Evolutionary conservation across 2,888 invertebrate species (phyloP).

Genomic region (Sarcophaga carnaria): DNA sequence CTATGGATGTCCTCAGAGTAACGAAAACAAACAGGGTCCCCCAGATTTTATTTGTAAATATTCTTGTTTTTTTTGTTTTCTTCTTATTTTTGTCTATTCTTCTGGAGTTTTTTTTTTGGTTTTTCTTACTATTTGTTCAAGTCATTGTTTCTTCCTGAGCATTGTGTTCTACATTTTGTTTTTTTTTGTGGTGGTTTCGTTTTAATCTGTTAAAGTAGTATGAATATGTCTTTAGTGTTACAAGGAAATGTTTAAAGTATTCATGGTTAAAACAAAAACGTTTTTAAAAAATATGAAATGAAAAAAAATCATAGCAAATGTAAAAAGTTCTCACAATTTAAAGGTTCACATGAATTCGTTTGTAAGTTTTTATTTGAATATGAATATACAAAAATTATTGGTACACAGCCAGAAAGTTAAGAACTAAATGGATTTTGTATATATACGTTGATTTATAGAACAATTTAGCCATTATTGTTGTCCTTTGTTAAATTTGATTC

Average conservation of each 20-base stretch:
- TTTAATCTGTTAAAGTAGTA: not conserved
- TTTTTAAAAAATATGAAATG: not conserved
- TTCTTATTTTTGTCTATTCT: no score
- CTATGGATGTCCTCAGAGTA: not conserved
- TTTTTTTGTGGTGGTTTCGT: not conserved
- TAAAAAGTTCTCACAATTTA: slow-evolving; percentile 48
- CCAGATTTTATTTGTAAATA: slow-evolving; percentile 28
- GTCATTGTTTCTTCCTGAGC: slow-evolving; percentile 45
- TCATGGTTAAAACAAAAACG: not conserved
- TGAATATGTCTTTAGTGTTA: not conserved
- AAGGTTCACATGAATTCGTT: not conserved
- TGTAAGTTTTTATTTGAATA: not conserved
- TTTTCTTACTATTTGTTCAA: slow-evolving; percentile 5
- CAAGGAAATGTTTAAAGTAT: not conserved
- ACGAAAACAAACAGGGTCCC: slow-evolving; percentile 33
- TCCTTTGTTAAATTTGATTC: no score
- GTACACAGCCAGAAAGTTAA: no score
- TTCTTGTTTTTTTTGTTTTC: not conserved
- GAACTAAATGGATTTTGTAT: no score
- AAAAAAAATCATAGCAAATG: slow-evolving; percentile 7
- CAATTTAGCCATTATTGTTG: no score
- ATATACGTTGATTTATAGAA: no score
- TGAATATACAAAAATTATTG: not conserved
- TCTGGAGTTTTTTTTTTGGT: not conserved
- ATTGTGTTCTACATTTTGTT: slow-evolving; percentile 35